Base-by-base conservation (phyloP, 2,888 invertebrate genomes). In the Falcaria lacertinaria region DNA sequence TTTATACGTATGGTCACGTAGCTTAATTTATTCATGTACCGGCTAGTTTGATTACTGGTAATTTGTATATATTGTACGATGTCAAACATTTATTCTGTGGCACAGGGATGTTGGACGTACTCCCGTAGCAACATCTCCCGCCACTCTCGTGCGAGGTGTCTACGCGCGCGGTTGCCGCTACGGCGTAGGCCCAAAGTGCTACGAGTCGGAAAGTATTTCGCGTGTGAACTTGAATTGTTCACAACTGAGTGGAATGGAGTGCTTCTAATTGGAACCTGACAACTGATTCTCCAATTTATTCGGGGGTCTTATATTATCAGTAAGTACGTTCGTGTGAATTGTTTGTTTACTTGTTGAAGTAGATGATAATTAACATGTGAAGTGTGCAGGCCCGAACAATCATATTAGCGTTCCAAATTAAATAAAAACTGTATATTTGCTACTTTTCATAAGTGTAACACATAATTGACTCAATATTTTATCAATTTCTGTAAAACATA, bases 151-250 rank as follows among this genome's bases (percentile, higher is more conserved):
- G 63, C 64, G 58, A 59, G 65, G 52, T 50, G 66, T 57, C 69
- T 67, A 60, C 69, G 75, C 67, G 78, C 63, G 71, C 75, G 80
- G 82, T 69, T 74, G 70, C 65, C 60, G 57, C 59, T 61, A 60
- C 58, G 53, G 42, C 48, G 49, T 37, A 37, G 35, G 35, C 11
- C 45, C 51, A 53, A 45, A 53, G 47, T 47, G 44, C 33, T 39
- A 42, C 50, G 48, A 42, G 11, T 60, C 64, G 64, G 47, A 67
- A 68, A 65, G 57, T 63, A 58, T 63, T 70, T 61, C 74, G 67
- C 64, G 73, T 38, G 50, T 52, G 54, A 48, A 48, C 39, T 48
- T 47, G 41, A 15, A 33, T 33, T n/a, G 19, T 37, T 22, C 15
- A 15, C 3, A 14, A 45, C 15, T 39, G 36, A 15, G 17, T 50